Percentiles rank a stretch among this genome's conserved stretches.
Conservation (phyloP, 35 echinoderm and acorn worm species). For the Chiridota heheva region DNA sequence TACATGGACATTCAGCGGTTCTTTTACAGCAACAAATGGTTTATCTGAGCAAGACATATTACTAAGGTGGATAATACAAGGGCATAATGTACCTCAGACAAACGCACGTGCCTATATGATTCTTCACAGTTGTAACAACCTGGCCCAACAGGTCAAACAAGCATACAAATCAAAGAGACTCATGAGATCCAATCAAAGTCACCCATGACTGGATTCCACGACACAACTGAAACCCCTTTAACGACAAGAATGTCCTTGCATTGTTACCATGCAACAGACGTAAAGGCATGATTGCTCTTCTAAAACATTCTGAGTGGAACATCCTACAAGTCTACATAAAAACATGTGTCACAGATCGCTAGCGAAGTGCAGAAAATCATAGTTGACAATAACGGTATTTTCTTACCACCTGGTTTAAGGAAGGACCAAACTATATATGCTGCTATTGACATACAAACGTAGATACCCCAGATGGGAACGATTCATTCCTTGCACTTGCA, state of each 20-base stretch:
- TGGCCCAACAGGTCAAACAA: constrained; percentile 10
- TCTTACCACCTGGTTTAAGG: constrained; percentile 4
- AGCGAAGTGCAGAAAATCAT: constrained; percentile 2
- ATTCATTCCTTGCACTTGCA: constrained; percentile 22
- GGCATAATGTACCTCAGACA: neutral
- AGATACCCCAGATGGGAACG: constrained; percentile 22
- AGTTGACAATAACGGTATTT: constrained; percentile 9
- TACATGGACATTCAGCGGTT: neutral
- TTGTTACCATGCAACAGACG: constrained; percentile 18
- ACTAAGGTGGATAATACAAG: constrained; percentile 17
- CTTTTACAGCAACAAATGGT: constrained; percentile 17
- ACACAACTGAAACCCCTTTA: constrained; percentile 17
- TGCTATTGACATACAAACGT: constrained; percentile 26
- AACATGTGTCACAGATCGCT: constrained; percentile 12
- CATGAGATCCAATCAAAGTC: constrained; percentile 2
- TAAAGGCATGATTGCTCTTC: neutral
- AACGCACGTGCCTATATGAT: constrained; percentile 4
- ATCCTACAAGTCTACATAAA: neutral
- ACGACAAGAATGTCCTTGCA: constrained; percentile 4
- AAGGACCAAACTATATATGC: neutral
- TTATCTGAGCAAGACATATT: neutral
- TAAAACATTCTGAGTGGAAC: neutral
- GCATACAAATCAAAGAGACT: constrained; percentile 7
- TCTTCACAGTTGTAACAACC: neutral
- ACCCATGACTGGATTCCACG: constrained; percentile 11